A percentile compares a stretch with the other conserved stretches of the same genome.
Evolutionary conservation across 2,113 vertebrate species (phyloP).

Genomic region (Isichthys henryi): DNA sequence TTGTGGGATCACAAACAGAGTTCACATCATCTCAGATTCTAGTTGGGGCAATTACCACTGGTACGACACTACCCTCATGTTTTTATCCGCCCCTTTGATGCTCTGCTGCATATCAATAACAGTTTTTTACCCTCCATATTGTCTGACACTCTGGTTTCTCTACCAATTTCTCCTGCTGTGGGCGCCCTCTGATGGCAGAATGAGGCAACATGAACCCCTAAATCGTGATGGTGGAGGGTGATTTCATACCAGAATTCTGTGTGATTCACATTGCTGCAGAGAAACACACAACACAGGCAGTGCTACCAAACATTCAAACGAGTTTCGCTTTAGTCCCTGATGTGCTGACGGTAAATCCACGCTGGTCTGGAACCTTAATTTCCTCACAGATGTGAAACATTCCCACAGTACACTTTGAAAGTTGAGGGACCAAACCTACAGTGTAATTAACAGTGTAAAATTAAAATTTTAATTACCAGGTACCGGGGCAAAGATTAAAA

Average conservation of each 20-base stretch:
- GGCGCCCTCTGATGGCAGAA: background rate
- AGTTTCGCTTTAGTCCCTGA: background rate
- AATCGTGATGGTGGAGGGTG: background rate
- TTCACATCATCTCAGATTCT: background rate
- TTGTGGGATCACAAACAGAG: background rate
- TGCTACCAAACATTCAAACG: background rate
- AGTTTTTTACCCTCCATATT: background rate
- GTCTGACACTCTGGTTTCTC: background rate
- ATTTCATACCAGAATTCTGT: background rate
- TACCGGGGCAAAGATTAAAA: background rate
- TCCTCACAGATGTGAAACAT: background rate
- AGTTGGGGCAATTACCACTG: background rate
- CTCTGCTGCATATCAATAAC: background rate
- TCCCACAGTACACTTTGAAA: background rate
- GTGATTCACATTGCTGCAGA: background rate
- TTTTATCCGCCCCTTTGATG: background rate
- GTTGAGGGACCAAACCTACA: background rate
- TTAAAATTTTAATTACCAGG: background rate
- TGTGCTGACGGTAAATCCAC: background rate
- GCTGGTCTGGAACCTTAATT: background rate
- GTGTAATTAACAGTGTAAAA: background rate
- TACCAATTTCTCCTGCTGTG: background rate
- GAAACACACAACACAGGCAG: background rate
- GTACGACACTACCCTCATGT: background rate
- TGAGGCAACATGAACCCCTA: background rate